Evolutionary conservation across 2,888 invertebrate genomes (phyloP).

Genomic region (Ecliptopera silaceata): DNA sequence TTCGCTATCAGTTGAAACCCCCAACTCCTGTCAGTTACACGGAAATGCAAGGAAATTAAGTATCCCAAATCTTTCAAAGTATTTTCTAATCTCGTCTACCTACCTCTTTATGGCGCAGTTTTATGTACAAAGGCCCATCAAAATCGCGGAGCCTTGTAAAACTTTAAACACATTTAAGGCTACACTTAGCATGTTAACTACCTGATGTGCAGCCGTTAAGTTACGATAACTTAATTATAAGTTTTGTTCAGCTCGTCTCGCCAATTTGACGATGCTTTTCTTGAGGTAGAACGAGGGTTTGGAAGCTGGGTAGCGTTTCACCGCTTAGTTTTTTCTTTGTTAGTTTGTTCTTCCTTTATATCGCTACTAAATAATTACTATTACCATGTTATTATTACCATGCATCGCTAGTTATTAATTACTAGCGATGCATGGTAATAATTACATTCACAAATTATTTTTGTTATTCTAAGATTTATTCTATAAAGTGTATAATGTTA

Average conservation of each 20-base stretch:
- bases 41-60: neutral
- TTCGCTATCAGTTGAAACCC: neutral
- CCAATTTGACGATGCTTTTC: conserved; percentile 5
- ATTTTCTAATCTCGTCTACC: neutral
- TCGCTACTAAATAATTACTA: no score
- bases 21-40: neutral
- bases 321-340: neutral
- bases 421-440: no score
- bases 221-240: conserved; percentile 42
- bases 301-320: neutral
- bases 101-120: neutral
- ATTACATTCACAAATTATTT: no score
- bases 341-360: neutral
- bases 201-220: conserved; percentile 35
- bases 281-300: neutral
- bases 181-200: conserved; percentile 37
- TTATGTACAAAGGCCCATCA: conserved; percentile 17
- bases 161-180: conserved; percentile 35
- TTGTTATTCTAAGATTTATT: no score
- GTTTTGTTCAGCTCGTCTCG: conserved; percentile 22
- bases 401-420: no score
- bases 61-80: conserved; percentile 7
- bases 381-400: no score
- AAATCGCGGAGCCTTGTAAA: conserved; percentile 6
- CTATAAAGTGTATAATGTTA: no score